A percentile compares a stretch with the other conserved stretches of the same genome.
Conservation (phyloP, 2,113 vertebrate genomes). For the Mobula hypostoma region DNA sequence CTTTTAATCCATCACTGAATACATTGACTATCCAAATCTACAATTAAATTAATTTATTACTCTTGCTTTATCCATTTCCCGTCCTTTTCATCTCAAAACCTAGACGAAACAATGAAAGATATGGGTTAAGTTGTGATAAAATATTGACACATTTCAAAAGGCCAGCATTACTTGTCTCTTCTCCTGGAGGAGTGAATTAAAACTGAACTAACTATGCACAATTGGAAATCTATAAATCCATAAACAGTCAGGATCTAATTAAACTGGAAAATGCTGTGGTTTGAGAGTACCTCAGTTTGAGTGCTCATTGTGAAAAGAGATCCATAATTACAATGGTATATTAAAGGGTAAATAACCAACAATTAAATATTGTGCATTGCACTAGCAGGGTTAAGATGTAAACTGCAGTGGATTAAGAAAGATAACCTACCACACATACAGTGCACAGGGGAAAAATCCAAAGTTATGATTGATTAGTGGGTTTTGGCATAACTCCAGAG, state of each 20-base stretch:
- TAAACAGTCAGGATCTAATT: slow-evolving; percentile 24
- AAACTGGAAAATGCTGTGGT: slow-evolving; percentile 19
- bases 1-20: background rate
- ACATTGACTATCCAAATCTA: background rate
- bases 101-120: background rate
- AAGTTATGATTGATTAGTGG: slow-evolving; percentile 5
- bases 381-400: background rate
- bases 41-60: background rate
- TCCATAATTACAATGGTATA: slow-evolving; percentile 5
- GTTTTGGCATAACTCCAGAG: background rate
- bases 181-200: slow-evolving; percentile 9
- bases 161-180: background rate
- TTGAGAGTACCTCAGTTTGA: slow-evolving; percentile 20
- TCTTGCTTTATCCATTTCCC: background rate
- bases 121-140: slow-evolving; percentile 11
- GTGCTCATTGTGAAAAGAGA: background rate
- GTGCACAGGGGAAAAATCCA: background rate
- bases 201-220: background rate
- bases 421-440: background rate
- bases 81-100: background rate
- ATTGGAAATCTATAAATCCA: slow-evolving; percentile 29
- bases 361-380: background rate
- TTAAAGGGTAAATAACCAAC: background rate
- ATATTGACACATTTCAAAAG: slow-evolving; percentile 20
- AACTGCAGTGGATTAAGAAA: slow-evolving; percentile 27